phyloP scores from a whole-genome alignment of 1,140 invertebrate species.

The Cotesia typhae region DNA sequence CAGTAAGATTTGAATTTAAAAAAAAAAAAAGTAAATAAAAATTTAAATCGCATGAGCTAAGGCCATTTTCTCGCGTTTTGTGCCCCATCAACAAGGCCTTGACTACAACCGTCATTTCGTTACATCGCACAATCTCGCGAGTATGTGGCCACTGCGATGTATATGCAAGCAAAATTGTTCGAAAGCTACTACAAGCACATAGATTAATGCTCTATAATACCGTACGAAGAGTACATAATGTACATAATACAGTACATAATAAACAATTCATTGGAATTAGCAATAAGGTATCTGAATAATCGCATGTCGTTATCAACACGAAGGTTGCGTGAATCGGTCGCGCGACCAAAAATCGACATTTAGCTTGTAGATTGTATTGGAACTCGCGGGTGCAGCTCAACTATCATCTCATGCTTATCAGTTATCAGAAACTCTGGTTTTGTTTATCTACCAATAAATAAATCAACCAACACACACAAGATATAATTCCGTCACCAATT shows the following conservation, averaged over 20 bases:
- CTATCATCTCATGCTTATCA: constrained; percentile 4
- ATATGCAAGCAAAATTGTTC: no score
- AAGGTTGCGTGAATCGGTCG: constrained; percentile 13
- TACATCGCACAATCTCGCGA: constrained; percentile 27
- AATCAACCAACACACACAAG: no score
- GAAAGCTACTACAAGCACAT: no score
- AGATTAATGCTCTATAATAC: constrained; percentile 33
- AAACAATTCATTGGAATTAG: not conserved
- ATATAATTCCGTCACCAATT: no score
- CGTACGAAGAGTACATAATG: constrained; percentile 21
- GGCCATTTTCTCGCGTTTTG: constrained; percentile 29
- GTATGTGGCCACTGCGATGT: constrained; percentile 28
- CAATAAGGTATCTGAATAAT: constrained; percentile 15
- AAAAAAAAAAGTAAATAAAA: constrained; percentile 23
- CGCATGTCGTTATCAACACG: constrained; percentile 36
- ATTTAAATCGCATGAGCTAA: constrained; percentile 27
- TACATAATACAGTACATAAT: not conserved
- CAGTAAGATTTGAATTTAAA: constrained; percentile 17
- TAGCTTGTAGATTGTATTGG: not conserved
- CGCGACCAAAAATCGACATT: constrained; percentile 2
- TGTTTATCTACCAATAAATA: no score
- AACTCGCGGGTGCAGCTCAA: not conserved
- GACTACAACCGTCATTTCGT: constrained; percentile 37
- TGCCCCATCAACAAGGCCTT: constrained; percentile 22
- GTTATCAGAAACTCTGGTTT: constrained; percentile 2